Evolutionary conservation across 2,113 vertebrate genomes (phyloP).

Genomic region (Piaya cayana): DNA sequence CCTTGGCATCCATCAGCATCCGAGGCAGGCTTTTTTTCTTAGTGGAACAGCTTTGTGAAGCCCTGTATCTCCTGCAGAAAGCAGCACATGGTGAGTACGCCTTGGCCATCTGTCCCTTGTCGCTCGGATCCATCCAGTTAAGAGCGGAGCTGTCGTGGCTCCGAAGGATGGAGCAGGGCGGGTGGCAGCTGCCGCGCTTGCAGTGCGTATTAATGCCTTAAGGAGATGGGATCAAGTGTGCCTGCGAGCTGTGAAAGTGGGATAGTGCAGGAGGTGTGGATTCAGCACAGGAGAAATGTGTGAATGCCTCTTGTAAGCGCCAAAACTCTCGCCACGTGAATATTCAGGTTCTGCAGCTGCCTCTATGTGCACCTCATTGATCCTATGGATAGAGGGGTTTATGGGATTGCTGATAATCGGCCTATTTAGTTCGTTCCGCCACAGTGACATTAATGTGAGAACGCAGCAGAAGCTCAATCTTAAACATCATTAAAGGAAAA

Average conservation of each 20-base stretch:
- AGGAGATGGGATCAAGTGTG: background rate
- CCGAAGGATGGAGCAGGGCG: rapidly evolving
- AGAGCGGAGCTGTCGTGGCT: background rate
- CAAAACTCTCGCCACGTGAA: background rate
- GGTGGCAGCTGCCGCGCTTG: background rate
- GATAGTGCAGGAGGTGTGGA: rapidly evolving
- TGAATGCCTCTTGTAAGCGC: background rate
- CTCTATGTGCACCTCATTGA: background rate
- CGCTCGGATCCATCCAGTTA: background rate
- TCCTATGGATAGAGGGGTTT: background rate
- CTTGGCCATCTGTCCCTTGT: slow-evolving; percentile 38
- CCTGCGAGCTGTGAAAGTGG: background rate
- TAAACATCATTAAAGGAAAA: background rate
- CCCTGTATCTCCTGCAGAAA: background rate
- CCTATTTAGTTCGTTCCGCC: background rate
- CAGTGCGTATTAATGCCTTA: background rate
- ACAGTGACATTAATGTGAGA: background rate
- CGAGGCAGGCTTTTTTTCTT: background rate
- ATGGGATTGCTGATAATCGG: background rate
- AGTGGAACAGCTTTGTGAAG: background rate
- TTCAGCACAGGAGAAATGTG: background rate
- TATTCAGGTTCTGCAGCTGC: background rate
- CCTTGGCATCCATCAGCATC: background rate
- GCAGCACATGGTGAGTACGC: background rate
- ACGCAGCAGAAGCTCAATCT: background rate